Evolutionary conservation across 2,113 vertebrate species (phyloP), one percentile per base, ranked within the genome.

Genomic region (Silurus meridionalis): DNA sequence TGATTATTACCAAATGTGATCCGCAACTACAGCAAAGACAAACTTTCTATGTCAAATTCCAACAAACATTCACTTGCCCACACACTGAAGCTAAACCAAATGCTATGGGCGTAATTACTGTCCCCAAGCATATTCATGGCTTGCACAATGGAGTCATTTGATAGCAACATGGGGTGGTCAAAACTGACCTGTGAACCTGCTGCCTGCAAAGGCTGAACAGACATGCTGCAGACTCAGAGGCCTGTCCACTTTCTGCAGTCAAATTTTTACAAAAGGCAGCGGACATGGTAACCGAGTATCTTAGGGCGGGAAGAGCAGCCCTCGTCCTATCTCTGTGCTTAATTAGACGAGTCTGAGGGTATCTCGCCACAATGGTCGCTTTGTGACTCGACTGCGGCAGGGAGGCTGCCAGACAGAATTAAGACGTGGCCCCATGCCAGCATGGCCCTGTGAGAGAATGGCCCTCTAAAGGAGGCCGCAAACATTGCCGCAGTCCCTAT

Each of bases 281-380:
- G 86, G 90, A 89, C 87, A 83, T 64, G 84, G 74, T 88, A 57
- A 90, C 80, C 23, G 84, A 89, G 86, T 90, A 91, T 91, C 91
- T 87, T 14, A 89, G 90, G 87, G 85, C 50, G 52, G 71, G 80
- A 21, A 87, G 74, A 84, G 85, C 23, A 25, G 90, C 77, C 61
- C 92, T 91, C 81, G 91, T 94, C 95, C 94, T 93, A 94, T 91
- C 94, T 94, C 92, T 86, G 90, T 95, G 94, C 95, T 95, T 95
- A 94, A 97, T 93, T 96, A 95, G 95, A 92, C 89, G 91, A 91
- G 93, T 94, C 94, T 94, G 93, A 90, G 92, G 93, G 94, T 83
- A 91, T 87, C 66, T 7, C 64, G 87, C 89, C 93, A 98, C 96
- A 99, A 97, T 95, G 94, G 93, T 91, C 92, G 93, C 95, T 97